Evolutionary conservation across 2,888 invertebrate species (phyloP), one percentile per base, ranked within the genome.

Genomic region (Mamestra brassicae): DNA sequence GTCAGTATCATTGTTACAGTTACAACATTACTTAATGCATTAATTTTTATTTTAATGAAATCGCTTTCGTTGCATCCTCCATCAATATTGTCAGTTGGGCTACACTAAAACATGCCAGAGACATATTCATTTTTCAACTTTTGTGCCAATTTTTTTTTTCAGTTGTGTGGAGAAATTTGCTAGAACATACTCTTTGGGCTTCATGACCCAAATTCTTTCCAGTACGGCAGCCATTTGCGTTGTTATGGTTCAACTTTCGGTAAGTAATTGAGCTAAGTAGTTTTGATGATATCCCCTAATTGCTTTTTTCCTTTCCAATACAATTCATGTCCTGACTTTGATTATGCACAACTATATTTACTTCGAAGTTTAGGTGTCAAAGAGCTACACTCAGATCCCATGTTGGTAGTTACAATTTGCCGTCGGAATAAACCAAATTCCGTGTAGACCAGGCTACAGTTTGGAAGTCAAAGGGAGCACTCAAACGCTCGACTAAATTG

Each of bases 181-280:
- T 8, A 68, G n/a, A 60, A 61, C 36, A 3, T 96, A 96, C 89
- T 93, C 95, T 4, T 95, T 95, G 80, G 96, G 96, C 57, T 96
- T 96, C 91, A 94, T 96, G 94, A 96, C 95, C 80, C 96, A 96
- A 90, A 91, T 96, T 68, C 89, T 96, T 68, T 95, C 96, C 45
- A 96, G 96, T 84, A 93, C 94, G 94, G 95, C 95, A 26, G 96
- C 96, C 52, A 96, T 96, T 90, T 96, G 96, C 90, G 95, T 94
- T 60, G 94, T 96, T 88, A 96, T 96, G 96, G 50, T 64, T 55
- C 76, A 74, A 42, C 47, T 74, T 8, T 55, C 47, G 54, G 55
- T 74, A 55, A 74, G 26, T 62, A 7, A 3, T 6, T 6, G 3
- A 52, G 15, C 15, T 47, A 13, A 52, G 15, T 17, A 17, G 52